Evolutionary conservation across 53 echinoderm and acorn worm genomes (phyloP).

Genomic region (Henricia sp.): DNA sequence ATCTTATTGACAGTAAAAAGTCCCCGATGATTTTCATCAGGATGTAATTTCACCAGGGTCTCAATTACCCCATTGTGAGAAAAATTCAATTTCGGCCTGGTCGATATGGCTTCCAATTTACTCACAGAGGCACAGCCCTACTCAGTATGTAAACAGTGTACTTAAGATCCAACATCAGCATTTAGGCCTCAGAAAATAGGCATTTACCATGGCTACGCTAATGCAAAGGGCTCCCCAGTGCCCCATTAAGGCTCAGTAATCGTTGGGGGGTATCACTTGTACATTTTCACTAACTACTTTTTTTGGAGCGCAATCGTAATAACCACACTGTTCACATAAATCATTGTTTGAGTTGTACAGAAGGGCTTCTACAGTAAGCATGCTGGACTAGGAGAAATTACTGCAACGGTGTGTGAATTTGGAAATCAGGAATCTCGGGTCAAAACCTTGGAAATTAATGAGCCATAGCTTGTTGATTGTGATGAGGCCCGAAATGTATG

Average conservation of each 20-base stretch:
- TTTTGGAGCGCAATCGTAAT: constrained; percentile 36
- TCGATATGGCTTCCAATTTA: constrained; percentile 33
- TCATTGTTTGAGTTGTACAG: constrained; percentile 3
- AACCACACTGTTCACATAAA: constrained; percentile 18
- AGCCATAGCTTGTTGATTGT: constrained; percentile 34
- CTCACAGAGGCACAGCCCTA: neutral
- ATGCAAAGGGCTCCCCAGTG: constrained; percentile 29
- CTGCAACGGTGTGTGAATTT: neutral
- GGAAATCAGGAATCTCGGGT: constrained; percentile 15
- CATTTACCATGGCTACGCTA: constrained; percentile 51
- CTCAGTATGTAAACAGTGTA: constrained; percentile 43
- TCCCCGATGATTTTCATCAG: neutral
- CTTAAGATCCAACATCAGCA: constrained; percentile 32
- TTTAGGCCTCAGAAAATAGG: constrained; percentile 22
- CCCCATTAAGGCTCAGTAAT: constrained; percentile 21
- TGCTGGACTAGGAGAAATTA: neutral
- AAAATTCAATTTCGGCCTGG: constrained; percentile 30
- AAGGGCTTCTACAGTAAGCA: neutral
- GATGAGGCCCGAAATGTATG: too few relatives aligned
- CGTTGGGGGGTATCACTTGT: constrained; percentile 31
- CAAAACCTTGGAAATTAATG: constrained; percentile 47
- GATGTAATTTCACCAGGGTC: constrained; percentile 14
- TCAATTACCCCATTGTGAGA: constrained; percentile 34
- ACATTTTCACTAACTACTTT: constrained; percentile 14
- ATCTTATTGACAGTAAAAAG: neutral